Evolutionary conservation across 64 coral and sea anemone species (phyloP), one percentile per base, ranked within the genome.

Genomic region (Pachyseris speciosa): DNA sequence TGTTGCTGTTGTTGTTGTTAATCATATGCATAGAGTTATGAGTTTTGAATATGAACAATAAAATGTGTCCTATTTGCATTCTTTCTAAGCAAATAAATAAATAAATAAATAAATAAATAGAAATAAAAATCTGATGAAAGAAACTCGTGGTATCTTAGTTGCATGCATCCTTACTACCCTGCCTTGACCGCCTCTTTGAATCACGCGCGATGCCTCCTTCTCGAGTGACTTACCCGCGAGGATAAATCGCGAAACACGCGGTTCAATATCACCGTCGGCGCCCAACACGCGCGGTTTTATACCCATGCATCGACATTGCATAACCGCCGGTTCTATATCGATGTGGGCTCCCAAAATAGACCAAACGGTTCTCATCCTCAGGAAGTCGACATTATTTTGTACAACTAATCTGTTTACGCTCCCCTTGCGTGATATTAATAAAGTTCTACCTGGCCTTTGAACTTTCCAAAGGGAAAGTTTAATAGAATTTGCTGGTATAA

Each of bases 321-420:
- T 29, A 77, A 52, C 74, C 47, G 74, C 47, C 12, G 2, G 26
- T 33, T 17, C 29, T 53, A 53, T 51, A 32, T 31, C 25, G 12
- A 9, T 11, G 16, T 51, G 15, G 7, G 43, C 25, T 76, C 50
- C 43, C 27, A 53, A 75, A 47, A 48, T 28, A 36, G 30, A 12
- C 19, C 29, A 52, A 77, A 52, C 25, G 9, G 12, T 51, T 49
- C 4, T n/a, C 29, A 33, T 31, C 9, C 50, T n/a, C 32, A 31
- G 44, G 47, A 77, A 51, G 74, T 33, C 53, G 7, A 77, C 33
- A 3, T 33, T 51, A 44, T 30, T 32, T 77, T 53, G 9, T 34
- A 77, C 16, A 44, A 37, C 19, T 77, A 77, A 77, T 32, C 74
- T 77, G n/a, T 51, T 77, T 77, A 77, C 29, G 13, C 69, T 40